Evolutionary conservation across 2,888 invertebrate genomes (phyloP).

Genomic region (Eucriotettix oculatus): DNA sequence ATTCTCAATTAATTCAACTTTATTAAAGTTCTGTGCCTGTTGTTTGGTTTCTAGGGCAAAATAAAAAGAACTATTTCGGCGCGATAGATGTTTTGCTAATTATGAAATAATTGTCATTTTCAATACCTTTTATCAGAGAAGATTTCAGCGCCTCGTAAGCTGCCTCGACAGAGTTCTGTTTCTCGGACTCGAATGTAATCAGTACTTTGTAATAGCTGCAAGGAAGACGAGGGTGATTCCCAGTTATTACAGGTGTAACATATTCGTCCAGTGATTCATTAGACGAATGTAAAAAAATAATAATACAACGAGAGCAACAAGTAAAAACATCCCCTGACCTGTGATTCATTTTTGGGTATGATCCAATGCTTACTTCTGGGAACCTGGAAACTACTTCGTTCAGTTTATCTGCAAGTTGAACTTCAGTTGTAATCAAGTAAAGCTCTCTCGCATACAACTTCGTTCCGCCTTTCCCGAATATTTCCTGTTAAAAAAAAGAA

Average conservation of each 20-base stretch:
- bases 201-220: neutral
- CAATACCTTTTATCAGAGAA: neutral
- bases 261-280: too few species aligned
- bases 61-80: too few species aligned
- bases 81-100: too few species aligned
- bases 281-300: too few species aligned
- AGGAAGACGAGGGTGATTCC: neutral
- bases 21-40: too few species aligned
- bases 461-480: neutral
- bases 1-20: too few species aligned
- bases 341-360: neutral
- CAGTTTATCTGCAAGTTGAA: neutral
- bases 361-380: neutral
- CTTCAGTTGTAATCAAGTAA: neutral
- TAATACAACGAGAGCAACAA: neutral
- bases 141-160: neutral
- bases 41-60: too few species aligned
- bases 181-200: neutral
- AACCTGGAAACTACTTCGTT: neutral
- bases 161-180: neutral
- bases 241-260: too few species aligned
- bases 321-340: neutral
- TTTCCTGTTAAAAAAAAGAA: neutral
- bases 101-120: too few species aligned
- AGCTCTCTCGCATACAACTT: neutral